phyloP scores from a whole-genome alignment of 2,113 vertebrate genomes.

The Chrysochloris asiatica region DNA sequence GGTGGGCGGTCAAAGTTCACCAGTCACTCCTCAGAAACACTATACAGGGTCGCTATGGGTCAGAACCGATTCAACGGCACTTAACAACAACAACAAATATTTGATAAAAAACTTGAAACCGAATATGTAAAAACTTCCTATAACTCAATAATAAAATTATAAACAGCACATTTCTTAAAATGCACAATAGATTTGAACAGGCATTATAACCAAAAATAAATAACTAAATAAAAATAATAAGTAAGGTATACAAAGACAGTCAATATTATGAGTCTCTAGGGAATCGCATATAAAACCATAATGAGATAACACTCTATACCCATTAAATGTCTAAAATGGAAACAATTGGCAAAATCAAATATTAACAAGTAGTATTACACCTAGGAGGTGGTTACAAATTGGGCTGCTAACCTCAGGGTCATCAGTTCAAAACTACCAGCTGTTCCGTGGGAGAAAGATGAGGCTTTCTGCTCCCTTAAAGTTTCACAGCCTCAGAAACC shows the following conservation, averaged over 20 bases:
- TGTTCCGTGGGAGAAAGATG: too few relatives aligned
- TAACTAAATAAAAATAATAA: too few relatives aligned
- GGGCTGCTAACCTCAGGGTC: too few relatives aligned
- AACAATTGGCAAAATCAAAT: neutral
- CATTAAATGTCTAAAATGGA: neutral
- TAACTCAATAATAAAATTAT: slow-evolving; percentile 11
- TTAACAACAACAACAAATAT: too few relatives aligned
- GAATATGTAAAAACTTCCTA: neutral
- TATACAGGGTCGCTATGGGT: too few relatives aligned
- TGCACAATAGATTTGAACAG: slow-evolving; percentile 16
- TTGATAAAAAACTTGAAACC: slow-evolving; percentile 5
- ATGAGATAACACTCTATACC: neutral
- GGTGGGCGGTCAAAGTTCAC: too few relatives aligned
- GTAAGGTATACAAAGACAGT: neutral
- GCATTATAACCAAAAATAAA: neutral
- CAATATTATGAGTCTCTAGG: neutral
- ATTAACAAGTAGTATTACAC: neutral
- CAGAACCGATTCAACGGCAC: too few relatives aligned
- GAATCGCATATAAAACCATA: slow-evolving; percentile 39
- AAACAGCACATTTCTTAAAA: neutral
- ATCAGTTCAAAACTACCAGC: too few relatives aligned
- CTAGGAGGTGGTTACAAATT: too few relatives aligned
- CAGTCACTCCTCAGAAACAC: too few relatives aligned
- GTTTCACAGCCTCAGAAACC: too few relatives aligned
- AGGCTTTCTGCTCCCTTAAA: too few relatives aligned